Evolutionary conservation across 92 coral and sea anemone genomes (phyloP).

Genomic region (Palythoa grandis): DNA sequence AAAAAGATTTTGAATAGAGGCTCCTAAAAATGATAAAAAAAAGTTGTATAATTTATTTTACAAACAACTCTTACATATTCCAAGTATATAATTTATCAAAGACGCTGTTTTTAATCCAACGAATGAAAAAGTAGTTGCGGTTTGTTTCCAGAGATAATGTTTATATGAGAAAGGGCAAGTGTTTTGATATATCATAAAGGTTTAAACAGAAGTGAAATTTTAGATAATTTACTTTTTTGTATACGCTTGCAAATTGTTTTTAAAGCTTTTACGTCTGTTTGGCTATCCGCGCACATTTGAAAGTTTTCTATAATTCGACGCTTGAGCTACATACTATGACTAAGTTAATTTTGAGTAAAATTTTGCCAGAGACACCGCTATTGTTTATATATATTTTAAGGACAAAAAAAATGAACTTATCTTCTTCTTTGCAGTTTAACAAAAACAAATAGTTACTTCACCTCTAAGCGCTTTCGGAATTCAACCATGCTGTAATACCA

Average conservation of each 20-base stretch:
- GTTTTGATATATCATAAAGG: background rate
- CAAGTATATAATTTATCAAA: background rate
- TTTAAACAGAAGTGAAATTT: background rate
- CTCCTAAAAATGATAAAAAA: background rate
- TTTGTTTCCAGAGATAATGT: conserved; percentile 2
- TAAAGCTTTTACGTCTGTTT: background rate
- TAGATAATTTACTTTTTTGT: background rate
- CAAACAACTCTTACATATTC: background rate
- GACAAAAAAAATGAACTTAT: background rate
- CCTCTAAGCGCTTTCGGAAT: too few relatives aligned
- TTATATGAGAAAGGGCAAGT: background rate
- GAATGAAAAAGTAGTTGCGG: conserved; percentile 14
- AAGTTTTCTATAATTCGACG: background rate
- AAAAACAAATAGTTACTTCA: background rate
- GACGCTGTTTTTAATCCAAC: background rate
- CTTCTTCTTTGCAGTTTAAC: background rate
- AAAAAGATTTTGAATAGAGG: background rate
- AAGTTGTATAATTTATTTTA: background rate
- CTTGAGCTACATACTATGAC: background rate
- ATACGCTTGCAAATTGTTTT: background rate
- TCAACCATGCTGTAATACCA: too few relatives aligned
- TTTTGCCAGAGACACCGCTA: background rate
- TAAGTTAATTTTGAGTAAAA: background rate
- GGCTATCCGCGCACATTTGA: background rate
- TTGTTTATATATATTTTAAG: background rate